Conservation (phyloP, 2,888 invertebrate species). For the Cephus rjabovi region DNA sequence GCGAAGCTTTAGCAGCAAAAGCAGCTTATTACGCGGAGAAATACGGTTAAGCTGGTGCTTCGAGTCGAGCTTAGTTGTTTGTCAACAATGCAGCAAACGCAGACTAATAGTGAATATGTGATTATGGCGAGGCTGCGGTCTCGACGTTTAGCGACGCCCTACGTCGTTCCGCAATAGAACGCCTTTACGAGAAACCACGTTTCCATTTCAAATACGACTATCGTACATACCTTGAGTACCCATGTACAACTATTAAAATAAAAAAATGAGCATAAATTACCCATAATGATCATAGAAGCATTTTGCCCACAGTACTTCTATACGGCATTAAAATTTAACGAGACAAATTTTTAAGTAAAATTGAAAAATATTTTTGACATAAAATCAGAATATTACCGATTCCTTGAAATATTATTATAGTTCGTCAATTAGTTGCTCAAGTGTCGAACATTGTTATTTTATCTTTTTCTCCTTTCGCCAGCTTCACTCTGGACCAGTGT, state of each 20-base stretch:
- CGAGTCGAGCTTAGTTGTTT: constrained; percentile 1
- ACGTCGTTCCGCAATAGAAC: background rate
- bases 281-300: background rate
- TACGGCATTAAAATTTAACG: background rate
- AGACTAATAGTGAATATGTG: background rate
- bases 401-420: background rate
- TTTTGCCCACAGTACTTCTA: background rate
- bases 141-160: background rate
- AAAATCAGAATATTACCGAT: background rate
- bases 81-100: constrained; percentile 1
- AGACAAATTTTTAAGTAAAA: background rate
- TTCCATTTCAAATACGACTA: background rate
- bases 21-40: constrained; percentile 4
- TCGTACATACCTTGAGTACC: background rate
- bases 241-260: background rate
- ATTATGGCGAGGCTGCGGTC: background rate
- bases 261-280: background rate
- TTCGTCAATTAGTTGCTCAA: background rate
- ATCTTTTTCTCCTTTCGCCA: background rate
- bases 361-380: background rate
- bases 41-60: background rate
- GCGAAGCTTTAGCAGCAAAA: background rate
- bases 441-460: background rate
- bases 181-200: background rate
- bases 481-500: background rate